Evolutionary conservation across 2,797 vertebrate species (phyloP), one percentile per base, ranked within the genome.

Genomic region (Sciaenops ocellatus): DNA sequence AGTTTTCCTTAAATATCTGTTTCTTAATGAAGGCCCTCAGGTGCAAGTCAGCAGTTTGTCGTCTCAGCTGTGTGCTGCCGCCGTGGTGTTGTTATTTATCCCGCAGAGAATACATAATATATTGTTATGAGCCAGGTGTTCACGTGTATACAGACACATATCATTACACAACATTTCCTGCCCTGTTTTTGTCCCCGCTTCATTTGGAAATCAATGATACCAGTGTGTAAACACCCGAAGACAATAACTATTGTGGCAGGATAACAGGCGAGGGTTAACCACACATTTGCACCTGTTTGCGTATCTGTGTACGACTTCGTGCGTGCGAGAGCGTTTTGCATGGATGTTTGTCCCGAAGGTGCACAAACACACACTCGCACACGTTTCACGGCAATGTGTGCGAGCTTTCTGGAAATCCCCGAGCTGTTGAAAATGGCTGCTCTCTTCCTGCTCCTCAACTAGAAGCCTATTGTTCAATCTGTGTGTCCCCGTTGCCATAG

Each of bases 171-270:
- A 93, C 62, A 78, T 93, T 94, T 96, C 94, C 95, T 92, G 89
- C 85, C 74, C 71, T 82, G 83, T 90, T 93, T 91, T 90, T 86
- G 89, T 94, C 30, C 22, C 66, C 2, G 61, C 81, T 78, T 82
- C 79, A 60, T 83, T 89, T 90, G 81, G 89, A 89, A 89, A 82
- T 86, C 76, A 80, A 52, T 85, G 84, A 87, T 84, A 80, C 80
- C 78, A 75, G 81, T 26, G 77, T 90, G 85, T 92, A 94, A 94
- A 93, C 91, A 94, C 61, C 44, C 72, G 44, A 68, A 85, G 84
- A 96, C 95, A 96, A 96, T 96, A 80, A 93, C 94, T 86, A 95
- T 96, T 95, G 94, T 96, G 81, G 76, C 55, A 71, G 63, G 63
- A 78, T 64, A 74, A 73, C 78, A 82, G 71, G 79, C 63, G n/a